Conservation (phyloP, 2,797 vertebrate genomes). For the Fundulus diaphanus region DNA sequence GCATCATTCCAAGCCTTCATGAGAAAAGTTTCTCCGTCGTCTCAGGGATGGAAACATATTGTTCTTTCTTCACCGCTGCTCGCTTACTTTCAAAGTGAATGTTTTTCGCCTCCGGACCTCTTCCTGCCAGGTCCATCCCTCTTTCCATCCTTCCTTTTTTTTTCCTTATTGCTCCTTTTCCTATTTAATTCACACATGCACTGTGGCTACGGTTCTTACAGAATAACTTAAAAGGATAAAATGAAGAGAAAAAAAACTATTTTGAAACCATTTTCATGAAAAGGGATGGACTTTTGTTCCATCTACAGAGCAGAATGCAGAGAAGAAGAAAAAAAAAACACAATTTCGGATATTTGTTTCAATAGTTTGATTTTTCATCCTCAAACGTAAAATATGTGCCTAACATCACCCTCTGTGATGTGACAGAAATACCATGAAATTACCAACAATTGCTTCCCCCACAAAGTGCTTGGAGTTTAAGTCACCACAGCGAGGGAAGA, state of each 20-base stretch:
- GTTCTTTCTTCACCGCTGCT: slow-evolving; percentile 28
- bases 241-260: background rate
- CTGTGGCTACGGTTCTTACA: slow-evolving; percentile 40
- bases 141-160: slow-evolving; percentile 57
- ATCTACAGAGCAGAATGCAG: background rate
- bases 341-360: background rate
- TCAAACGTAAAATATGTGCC: background rate
- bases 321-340: background rate
- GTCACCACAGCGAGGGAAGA: slow-evolving; percentile 53
- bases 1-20: slow-evolving; percentile 33
- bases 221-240: background rate
- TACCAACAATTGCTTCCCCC: slow-evolving; percentile 11
- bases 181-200: slow-evolving; percentile 24
- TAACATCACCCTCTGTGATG: background rate
- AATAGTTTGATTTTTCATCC: background rate
- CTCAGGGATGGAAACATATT: slow-evolving; percentile 37
- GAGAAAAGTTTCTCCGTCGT: slow-evolving; percentile 29
- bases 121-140: slow-evolving; percentile 52
- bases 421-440: slow-evolving; percentile 9
- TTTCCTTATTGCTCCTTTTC: slow-evolving; percentile 44
- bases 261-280: background rate
- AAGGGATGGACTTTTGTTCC: background rate
- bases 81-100: slow-evolving; percentile 41
- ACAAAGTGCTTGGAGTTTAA: slow-evolving; percentile 52
- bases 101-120: slow-evolving; percentile 31